Percentiles rank a stretch among this genome's conserved stretches.
Conservation (phyloP, 2,113 vertebrate species). For the Panthera tigris region DNA sequence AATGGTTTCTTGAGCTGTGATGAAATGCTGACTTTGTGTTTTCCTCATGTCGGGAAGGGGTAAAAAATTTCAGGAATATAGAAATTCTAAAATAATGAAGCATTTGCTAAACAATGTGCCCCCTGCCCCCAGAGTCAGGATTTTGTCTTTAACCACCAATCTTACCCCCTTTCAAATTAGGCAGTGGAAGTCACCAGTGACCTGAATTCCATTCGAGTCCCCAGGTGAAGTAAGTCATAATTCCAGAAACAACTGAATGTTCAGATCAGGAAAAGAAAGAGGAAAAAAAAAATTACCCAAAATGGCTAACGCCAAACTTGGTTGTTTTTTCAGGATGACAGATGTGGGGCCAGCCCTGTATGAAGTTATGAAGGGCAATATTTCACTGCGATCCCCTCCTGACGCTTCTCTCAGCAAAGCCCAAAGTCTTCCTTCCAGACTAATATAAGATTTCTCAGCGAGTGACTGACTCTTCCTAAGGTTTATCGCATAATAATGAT, state of each 20-base stretch:
- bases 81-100: background rate
- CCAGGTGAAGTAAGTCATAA: background rate
- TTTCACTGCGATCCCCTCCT: rapidly evolving
- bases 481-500: no score
- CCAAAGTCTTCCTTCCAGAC: background rate
- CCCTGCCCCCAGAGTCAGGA: rapidly evolving
- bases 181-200: background rate
- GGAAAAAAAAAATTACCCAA: background rate
- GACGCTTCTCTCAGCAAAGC: background rate
- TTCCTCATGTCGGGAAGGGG: background rate
- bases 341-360: rapidly evolving
- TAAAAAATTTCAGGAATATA: background rate
- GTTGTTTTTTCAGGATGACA: background rate
- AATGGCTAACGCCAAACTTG: rapidly evolving
- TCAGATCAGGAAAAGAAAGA: no score
- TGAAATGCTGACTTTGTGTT: background rate
- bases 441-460: rapidly evolving
- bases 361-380: rapidly evolving
- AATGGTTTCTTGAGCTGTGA: background rate
- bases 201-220: background rate
- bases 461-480: background rate
- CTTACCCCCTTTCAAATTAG: background rate
- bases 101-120: background rate
- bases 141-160: background rate
- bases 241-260: background rate